Conservation (phyloP, 2,797 vertebrate species). For the Malacoctenus gilli region DNA sequence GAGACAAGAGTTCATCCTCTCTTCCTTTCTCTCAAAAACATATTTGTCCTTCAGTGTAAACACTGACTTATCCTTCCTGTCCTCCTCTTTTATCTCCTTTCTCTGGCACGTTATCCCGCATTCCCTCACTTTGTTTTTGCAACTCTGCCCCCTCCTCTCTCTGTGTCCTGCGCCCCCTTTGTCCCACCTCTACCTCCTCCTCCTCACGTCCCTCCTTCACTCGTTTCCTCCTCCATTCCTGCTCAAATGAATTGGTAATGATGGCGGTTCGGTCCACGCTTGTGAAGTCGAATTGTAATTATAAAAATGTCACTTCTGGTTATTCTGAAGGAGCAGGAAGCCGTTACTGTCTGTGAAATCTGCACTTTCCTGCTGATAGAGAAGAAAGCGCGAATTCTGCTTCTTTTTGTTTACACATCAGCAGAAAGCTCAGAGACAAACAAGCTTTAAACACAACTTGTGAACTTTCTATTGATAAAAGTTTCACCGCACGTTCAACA, state of each 20-base stretch:
- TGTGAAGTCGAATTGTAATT: slow-evolving; percentile 70
- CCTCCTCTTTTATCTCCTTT: slow-evolving; percentile 19
- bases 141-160: not conserved
- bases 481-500: too few species aligned
- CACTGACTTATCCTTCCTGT: slow-evolving; percentile 27
- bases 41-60: slow-evolving; percentile 68
- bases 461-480: too few species aligned
- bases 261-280: slow-evolving; percentile 61
- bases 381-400: slow-evolving; percentile 19
- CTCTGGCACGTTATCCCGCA: slow-evolving; percentile 7
- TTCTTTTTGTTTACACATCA: slow-evolving; percentile 42
- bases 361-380: slow-evolving; percentile 27
- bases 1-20: slow-evolving; percentile 40
- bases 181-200: slow-evolving; percentile 1
- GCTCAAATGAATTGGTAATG: slow-evolving; percentile 70
- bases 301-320: slow-evolving; percentile 76
- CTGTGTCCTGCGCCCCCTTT: not conserved
- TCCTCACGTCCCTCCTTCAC: not conserved
- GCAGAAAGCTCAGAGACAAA: not conserved
- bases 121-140: not conserved
- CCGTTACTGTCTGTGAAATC: slow-evolving; percentile 43
- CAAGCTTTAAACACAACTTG: not conserved
- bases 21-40: slow-evolving; percentile 28
- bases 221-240: not conserved
- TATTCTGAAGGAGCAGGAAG: slow-evolving; percentile 51